These are phyloP conservation scores for Triplophysa siluroides DNA, from an alignment of 2,113 vertebrate species.

Conservation along the genomic window DNA sequence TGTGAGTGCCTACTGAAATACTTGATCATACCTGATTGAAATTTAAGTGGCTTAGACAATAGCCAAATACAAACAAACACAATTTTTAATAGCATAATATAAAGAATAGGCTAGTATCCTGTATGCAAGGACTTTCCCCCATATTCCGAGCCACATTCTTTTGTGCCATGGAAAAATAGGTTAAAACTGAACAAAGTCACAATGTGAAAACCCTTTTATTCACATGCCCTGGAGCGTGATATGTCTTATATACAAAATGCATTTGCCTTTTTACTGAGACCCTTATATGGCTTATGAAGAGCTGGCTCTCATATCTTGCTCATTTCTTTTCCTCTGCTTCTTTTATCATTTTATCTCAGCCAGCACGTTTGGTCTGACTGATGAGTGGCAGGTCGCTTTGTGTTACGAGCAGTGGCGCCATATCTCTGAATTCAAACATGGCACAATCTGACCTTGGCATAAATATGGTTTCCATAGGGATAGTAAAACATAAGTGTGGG, in stretches of 20 bases:
- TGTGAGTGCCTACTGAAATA: conserved; percentile 6
- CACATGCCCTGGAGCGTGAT: conserved; percentile 1
- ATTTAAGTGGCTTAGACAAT: not conserved
- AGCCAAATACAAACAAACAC: not conserved
- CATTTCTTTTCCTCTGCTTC: not conserved
- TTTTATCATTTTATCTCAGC: conserved; percentile 12
- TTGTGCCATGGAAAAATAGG: not conserved
- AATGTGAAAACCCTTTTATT: not conserved
- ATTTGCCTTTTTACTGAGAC: not conserved
- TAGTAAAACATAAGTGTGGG: conserved; percentile 23
- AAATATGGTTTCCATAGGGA: conserved; percentile 1
- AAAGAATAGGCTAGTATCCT: not conserved
- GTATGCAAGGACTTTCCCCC: not conserved
- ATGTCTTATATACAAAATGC: conserved; percentile 30
- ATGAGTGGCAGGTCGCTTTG: conserved; percentile 26
- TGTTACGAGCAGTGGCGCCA: not conserved
- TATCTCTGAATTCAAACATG: not conserved
- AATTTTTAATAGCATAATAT: not conserved
- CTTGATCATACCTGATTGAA: not conserved
- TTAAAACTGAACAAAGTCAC: no score
- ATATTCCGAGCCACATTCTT: not conserved
- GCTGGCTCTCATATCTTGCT: conserved; percentile 10
- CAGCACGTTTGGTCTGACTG: conserved; percentile 22
- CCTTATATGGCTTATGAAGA: conserved; percentile 2
- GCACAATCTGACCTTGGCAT: conserved; percentile 17